phyloP scores from a whole-genome alignment of 2,888 invertebrate species.

The Hirtodrosophila histrioides region DNA sequence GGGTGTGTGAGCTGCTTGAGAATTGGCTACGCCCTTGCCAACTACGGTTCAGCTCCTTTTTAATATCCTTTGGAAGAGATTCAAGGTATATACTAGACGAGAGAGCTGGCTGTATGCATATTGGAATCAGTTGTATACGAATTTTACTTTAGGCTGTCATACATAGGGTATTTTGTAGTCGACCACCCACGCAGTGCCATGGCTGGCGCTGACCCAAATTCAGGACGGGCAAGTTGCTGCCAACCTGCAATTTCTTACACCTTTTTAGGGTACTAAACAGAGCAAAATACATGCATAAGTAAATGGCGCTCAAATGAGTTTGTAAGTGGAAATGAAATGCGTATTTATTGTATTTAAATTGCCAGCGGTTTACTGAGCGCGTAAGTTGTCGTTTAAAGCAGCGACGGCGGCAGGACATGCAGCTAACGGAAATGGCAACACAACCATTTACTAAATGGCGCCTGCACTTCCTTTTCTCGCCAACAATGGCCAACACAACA shows the following conservation, averaged over 20 bases:
- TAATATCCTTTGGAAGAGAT: slow-evolving; percentile 16
- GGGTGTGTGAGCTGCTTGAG: slow-evolving; percentile 47
- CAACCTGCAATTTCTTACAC: slow-evolving; percentile 62
- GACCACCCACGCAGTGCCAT: background rate
- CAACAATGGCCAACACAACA: slow-evolving; percentile 60
- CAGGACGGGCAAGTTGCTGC: slow-evolving; percentile 21
- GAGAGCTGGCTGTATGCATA: background rate
- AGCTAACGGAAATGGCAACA: slow-evolving; percentile 65
- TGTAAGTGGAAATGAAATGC: slow-evolving; percentile 77
- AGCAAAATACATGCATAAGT: slow-evolving; percentile 67
- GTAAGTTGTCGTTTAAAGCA: slow-evolving; percentile 32
- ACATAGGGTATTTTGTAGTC: slow-evolving; percentile 34
- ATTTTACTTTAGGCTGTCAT: background rate
- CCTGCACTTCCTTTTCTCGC: slow-evolving; percentile 54
- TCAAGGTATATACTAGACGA: background rate
- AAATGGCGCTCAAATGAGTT: slow-evolving; percentile 73
- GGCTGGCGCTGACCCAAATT: slow-evolving; percentile 56
- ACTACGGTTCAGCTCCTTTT: slow-evolving; percentile 14
- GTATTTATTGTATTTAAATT: slow-evolving; percentile 79
- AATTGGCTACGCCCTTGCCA: slow-evolving; percentile 39
- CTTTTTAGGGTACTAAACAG: slow-evolving; percentile 58
- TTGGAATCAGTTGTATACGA: background rate
- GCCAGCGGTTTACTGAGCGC: slow-evolving; percentile 39
- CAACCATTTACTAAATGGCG: slow-evolving; percentile 65
- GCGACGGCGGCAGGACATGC: slow-evolving; percentile 47